Base-by-base conservation (phyloP, 2,797 vertebrate species). In the Sylvilagus floridanus region DNA sequence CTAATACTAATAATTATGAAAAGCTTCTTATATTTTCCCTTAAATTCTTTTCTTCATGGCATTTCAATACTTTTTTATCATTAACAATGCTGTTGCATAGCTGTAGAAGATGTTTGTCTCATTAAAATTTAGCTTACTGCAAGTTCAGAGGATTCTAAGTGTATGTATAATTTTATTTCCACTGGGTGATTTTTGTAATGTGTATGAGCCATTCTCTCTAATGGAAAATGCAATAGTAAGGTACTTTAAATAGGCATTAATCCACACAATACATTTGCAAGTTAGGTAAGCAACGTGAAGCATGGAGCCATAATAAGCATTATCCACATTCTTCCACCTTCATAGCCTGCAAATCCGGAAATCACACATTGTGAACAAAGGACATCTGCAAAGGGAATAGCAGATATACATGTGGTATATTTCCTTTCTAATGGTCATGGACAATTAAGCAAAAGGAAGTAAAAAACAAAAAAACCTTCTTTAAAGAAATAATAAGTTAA, bases 91-190 rank as follows among this genome's bases (percentile, higher is more conserved):
- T 71, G 22, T 54, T 65, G 26, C 76, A 52, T 52, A 86, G 90
- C 72, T 87, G 68, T 91, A 90, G 92, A 95, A 94, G 94, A 88
- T 94, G 86, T 94, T 95, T 97, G 65, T 95, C 91, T 97, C 77
- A 90, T 97, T 97, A 97, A 96, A 97, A 97, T 95, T 88, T 95
- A 95, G 93, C 81, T 76, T 93, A 89, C 73, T 97, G 79, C 88
- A 97, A 95, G 85, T 97, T 96, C 89, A 96, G 92, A 92, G 76
- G 90, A 94, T 94, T 95, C 52, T 96, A 93, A 96, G 95, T 72
- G 37, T 97, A 93, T 91, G 95, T 82, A 96, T 97, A 97, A 97
- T 96, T 96, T 97, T 94, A 97, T 97, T 97, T 96, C 96, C 93
- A 83, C 93, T 95, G 86, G 86, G 92, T 96, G 96, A 96, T 95